A percentile compares a stretch with the other conserved stretches of the same genome.
phyloP scores from a whole-genome alignment of 2,113 vertebrate genomes.

The Varanus komodoensis region DNA sequence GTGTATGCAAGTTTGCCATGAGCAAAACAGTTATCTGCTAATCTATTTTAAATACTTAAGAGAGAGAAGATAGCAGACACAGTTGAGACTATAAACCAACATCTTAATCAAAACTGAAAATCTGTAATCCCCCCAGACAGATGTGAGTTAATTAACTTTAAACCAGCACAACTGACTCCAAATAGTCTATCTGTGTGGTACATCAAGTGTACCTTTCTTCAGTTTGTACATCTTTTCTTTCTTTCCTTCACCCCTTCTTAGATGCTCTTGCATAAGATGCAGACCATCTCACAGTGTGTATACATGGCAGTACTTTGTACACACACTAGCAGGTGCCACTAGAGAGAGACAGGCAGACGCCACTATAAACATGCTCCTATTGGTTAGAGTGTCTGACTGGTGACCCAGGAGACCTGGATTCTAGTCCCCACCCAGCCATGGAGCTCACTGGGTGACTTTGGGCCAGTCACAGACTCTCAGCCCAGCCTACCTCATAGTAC shows the following conservation, averaged over 20 bases:
- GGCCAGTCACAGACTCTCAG: too few species aligned
- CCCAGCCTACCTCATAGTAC: too few species aligned
- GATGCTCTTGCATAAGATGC: neutral
- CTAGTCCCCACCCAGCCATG: too few species aligned
- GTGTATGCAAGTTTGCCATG: neutral
- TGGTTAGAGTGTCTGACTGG: too few species aligned
- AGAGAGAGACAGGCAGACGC: too few species aligned
- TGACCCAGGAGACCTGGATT: too few species aligned
- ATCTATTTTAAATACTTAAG: neutral
- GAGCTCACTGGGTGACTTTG: too few species aligned
- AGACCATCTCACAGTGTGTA: neutral
- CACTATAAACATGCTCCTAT: neutral
- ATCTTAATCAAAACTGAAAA: neutral
- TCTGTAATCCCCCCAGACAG: neutral
- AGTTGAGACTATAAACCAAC: conserved; percentile 5
- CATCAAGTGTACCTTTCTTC: neutral
- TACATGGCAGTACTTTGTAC: too few species aligned
- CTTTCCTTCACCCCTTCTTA: neutral
- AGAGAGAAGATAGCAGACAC: neutral
- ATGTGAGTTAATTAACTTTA: neutral
- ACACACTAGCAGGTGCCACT: neutral
- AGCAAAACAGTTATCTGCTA: neutral
- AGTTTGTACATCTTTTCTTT: neutral
- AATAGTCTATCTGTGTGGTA: neutral
- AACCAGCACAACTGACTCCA: neutral